Conservation (phyloP, 2,113 vertebrate species). For the Vidua chalybeata region DNA sequence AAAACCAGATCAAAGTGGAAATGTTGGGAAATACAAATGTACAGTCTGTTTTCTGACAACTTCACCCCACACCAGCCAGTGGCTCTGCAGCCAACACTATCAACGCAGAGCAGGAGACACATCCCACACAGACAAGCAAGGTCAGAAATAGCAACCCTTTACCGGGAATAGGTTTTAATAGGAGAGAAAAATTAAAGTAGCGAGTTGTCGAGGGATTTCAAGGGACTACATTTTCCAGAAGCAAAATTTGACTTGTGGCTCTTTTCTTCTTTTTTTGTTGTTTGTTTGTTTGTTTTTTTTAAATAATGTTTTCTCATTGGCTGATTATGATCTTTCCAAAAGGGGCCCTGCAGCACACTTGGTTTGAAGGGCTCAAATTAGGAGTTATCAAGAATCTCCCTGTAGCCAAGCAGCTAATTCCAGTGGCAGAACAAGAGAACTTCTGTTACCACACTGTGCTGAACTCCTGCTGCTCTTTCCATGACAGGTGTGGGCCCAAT, state of each 20-base stretch:
- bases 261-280: background rate
- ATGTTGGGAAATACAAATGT: constrained; percentile 44
- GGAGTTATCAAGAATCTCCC: constrained; percentile 59
- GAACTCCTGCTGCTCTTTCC: constrained; percentile 72
- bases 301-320: background rate
- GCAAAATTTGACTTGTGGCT: background rate
- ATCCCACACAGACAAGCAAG: background rate
- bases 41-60: constrained; percentile 25
- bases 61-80: constrained; percentile 22
- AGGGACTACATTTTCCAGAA: constrained; percentile 11
- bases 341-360: background rate
- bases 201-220: background rate
- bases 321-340: constrained; percentile 22
- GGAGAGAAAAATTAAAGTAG: background rate
- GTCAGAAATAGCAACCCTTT: background rate
- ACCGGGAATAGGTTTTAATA: background rate
- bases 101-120: background rate
- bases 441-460: constrained; percentile 62
- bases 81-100: background rate
- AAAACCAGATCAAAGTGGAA: constrained; percentile 62
- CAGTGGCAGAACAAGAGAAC: constrained; percentile 58
- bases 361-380: constrained; percentile 2
- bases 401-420: constrained; percentile 50
- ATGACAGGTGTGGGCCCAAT: constrained; percentile 71
- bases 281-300: background rate